These are phyloP conservation scores for Itoplectis maculator DNA, from an alignment of 2,888 invertebrate genomes.

Conservation along the genomic window DNA sequence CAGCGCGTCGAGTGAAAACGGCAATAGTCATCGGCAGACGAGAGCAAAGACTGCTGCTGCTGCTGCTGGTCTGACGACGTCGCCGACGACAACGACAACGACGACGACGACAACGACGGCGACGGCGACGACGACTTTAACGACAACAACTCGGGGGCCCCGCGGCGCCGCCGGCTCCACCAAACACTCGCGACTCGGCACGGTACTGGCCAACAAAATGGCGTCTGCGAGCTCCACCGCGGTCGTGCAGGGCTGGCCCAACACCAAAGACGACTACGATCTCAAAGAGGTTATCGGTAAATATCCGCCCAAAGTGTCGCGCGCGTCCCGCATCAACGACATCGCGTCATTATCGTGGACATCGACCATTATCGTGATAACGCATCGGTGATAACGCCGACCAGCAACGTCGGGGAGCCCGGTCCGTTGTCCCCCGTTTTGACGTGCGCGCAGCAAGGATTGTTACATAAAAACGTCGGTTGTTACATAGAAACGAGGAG, in stretches of 20 bases:
- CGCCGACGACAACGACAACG: too few relatives aligned
- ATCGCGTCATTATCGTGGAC: too few relatives aligned
- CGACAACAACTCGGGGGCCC: too few relatives aligned
- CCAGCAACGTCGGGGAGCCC: slow-evolving; percentile 49
- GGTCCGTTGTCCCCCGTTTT: slow-evolving; percentile 40
- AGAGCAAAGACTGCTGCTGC: slow-evolving; percentile 63
- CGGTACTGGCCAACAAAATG: slow-evolving; percentile 88
- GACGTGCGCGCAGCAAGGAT: slow-evolving; percentile 60
- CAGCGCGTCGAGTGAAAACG: slow-evolving; percentile 30
- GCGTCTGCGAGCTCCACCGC: slow-evolving; percentile 86
- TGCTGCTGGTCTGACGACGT: slow-evolving; percentile 69
- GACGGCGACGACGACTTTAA: too few relatives aligned
- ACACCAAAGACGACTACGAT: slow-evolving; percentile 96
- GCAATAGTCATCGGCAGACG: slow-evolving; percentile 55
- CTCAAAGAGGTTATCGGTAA: slow-evolving; percentile 96
- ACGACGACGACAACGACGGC: too few relatives aligned
- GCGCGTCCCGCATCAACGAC: too few relatives aligned
- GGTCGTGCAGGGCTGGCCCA: slow-evolving; percentile 90
- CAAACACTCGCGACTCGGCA: slow-evolving; percentile 85
- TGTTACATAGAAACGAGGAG: slow-evolving; percentile 70
- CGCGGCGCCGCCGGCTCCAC: slow-evolving; percentile 82
- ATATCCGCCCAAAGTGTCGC: slow-evolving; percentile 81
- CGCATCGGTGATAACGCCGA: too few relatives aligned
- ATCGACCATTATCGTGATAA: too few relatives aligned
- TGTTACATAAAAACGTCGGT: too few relatives aligned